Base-by-base conservation (phyloP, 2,113 vertebrate species). In the Scomber colias region DNA sequence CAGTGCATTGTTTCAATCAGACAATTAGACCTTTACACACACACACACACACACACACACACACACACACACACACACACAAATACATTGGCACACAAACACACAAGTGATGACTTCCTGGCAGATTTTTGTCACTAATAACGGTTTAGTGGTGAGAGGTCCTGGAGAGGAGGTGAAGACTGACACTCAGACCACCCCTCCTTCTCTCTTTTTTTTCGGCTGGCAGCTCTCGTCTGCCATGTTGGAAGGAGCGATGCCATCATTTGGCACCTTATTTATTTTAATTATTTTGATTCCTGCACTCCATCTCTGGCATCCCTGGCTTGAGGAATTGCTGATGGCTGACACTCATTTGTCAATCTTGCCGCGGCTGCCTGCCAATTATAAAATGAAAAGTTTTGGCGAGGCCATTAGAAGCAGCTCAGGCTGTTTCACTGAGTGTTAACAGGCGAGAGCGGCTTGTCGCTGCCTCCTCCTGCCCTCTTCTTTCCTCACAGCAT, bases 331-430 rank as follows among this genome's bases (percentile, higher is more conserved):
- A 88, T 61, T 50, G 88, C 89, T 92, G 93, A 94, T 91, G 92
- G 92, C 91, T 94, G 94, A 92, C 92, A 93, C 90, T 93, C 93
- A 82, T 94, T 94, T 94, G 93, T 95, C 94, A 95, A 91, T 92
- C 92, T 93, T 65, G 1, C 59, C 5, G 65, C 85, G 77, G 87
- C 92, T 77, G 77, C 81, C 93, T 93, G 94, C 91, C 94, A 95
- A 94, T 95, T 95, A 95, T 89, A 90, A 86, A 89, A 88, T 75
- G 84, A 87, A 89, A 93, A 93, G 91, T 94, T 93, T 90, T 92
- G 94, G 90, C 78, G 65, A 90, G 90, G 84, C 90, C 92, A 94
- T 94, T 94, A 92, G 85, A 85, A 82, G 78, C 77, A 62, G 82
- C 81, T 86, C 85, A 44, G 85, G 84, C 92, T 92, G 87, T 87